phyloP scores from a whole-genome alignment of 2,888 invertebrate species.

The Drosophila yooni region DNA sequence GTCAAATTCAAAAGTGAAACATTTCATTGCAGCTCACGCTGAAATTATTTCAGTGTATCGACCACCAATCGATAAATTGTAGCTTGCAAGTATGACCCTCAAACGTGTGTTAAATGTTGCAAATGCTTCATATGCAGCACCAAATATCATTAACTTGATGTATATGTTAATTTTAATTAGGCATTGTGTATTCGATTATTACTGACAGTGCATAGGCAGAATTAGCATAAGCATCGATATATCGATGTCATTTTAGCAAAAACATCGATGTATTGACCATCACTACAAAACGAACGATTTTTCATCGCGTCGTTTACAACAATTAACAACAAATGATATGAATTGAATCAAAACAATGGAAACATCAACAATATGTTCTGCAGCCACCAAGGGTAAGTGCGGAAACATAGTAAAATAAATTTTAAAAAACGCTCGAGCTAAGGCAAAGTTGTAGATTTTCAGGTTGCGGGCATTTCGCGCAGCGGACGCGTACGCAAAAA shows the following conservation, averaged over 20 bases:
- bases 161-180: neutral
- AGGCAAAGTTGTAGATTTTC: slow-evolving; percentile 87
- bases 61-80: neutral
- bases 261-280: neutral
- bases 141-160: neutral
- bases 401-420: neutral
- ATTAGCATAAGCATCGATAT: neutral
- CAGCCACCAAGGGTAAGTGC: slow-evolving; percentile 34
- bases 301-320: slow-evolving; percentile 55
- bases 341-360: slow-evolving; percentile 52
- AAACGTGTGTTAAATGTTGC: neutral
- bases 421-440: neutral
- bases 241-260: neutral
- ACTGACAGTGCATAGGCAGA: too few relatives aligned
- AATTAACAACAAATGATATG: slow-evolving; percentile 37
- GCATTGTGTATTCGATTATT: neutral
- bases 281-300: slow-evolving; percentile 23
- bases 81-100: neutral
- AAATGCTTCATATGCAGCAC: neutral
- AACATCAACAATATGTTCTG: slow-evolving; percentile 26
- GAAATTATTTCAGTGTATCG: neutral
- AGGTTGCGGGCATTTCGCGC: slow-evolving; percentile 94
- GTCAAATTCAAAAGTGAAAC: neutral
- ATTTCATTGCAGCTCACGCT: neutral
- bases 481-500: slow-evolving; percentile 97